Percentiles rank a stretch among this genome's conserved stretches.
These are phyloP conservation scores for Papilio demoleus DNA, from an alignment of 2,888 invertebrate species.

Conservation along the genomic window DNA sequence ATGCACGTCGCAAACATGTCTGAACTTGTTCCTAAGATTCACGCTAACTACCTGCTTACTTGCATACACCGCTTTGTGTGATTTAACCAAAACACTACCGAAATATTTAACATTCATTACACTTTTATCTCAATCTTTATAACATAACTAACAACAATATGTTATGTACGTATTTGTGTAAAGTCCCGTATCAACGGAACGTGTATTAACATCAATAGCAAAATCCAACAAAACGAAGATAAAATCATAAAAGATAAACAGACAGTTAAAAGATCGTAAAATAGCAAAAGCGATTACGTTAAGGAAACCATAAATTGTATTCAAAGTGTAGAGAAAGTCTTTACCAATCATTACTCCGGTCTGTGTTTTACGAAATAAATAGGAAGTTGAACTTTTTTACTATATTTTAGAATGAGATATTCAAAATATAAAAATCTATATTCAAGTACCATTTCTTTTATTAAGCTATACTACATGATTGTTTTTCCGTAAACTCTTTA, in stretches of 20 bases:
- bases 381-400: background rate
- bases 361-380: constrained; percentile 19
- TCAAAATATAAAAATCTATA: background rate
- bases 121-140: background rate
- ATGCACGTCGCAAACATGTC: background rate
- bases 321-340: constrained; percentile 24
- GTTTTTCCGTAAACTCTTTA: too few relatives aligned
- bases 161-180: background rate
- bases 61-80: background rate
- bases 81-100: background rate
- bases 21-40: constrained; percentile 3
- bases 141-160: background rate
- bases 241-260: background rate
- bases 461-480: too few relatives aligned
- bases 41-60: constrained; percentile 15
- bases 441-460: too few relatives aligned
- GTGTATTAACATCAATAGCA: background rate
- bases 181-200: too few relatives aligned
- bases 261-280: constrained; percentile 20
- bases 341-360: background rate
- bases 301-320: constrained; percentile 24
- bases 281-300: constrained; percentile 21
- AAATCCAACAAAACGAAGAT: constrained; percentile 1
- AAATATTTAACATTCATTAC: background rate
- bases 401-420: background rate